Base-by-base conservation (phyloP, 2,797 vertebrate species). In the Chaetophractus vellerosus region DNA sequence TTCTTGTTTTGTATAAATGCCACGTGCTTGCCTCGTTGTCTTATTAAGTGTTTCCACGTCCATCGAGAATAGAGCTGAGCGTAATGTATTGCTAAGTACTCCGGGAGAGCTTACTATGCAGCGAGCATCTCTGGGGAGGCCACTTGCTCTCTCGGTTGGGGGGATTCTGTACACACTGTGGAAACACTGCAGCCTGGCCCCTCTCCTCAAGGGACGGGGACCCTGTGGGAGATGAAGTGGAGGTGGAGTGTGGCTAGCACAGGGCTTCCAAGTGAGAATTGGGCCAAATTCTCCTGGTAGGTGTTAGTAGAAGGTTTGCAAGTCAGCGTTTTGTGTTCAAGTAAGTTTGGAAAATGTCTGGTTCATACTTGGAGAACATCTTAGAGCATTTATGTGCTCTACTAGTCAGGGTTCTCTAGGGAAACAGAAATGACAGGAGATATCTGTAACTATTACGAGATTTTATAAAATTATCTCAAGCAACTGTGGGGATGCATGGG, bases 221-320 rank as follows among this genome's bases (percentile, higher is more conserved):
- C 45, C 69, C 41, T n/a, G 5, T 12, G 0, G 14, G 66, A 38
- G 41, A 8, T 26, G 21, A 1, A 0, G 14, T 0, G 0, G 28
- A 41, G 79, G 28, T 21, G 55, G 55, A 55, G 55, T 55, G 55
- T 55, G 55, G 18, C 21, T 55, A 15, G 14, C 28, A 24, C 7
- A 72, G 55, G 3, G 16, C 69, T 83, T 78, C 18, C 61, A 19
- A 3, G 4, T 5, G 23, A 33, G 76, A 24, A 16, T 31, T 9
- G 7, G 9, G 33, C 21, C 36, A 7, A 66, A 64, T 57, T 33
- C 59, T 55, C 36, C 76, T 26, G 0, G 38, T 18, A 33, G 21
- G 28, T 19, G 19, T 68, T 24, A 38, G 19, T 26, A 50, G 59
- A 78, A 66, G 50, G 50, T 21, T 55, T 31, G 41, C 48, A 72